Conservation (phyloP, 2,113 vertebrate genomes). For the Pygoscelis adeliae region DNA sequence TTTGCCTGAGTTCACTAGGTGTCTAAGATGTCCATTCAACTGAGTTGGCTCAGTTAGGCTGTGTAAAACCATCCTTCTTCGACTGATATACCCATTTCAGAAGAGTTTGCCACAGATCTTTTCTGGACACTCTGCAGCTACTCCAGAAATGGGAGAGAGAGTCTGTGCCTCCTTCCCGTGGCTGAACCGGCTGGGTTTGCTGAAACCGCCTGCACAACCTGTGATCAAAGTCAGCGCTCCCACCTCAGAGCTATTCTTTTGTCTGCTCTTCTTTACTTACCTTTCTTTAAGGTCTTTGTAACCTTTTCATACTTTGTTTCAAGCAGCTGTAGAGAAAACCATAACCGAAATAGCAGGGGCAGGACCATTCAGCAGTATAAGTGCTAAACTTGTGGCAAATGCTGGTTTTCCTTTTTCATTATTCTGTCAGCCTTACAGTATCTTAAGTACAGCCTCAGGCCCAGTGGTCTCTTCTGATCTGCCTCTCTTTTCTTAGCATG, state of each 20-base stretch:
- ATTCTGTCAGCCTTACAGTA: slow-evolving; percentile 5
- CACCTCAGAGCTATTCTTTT: neutral
- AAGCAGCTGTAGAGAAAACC: neutral
- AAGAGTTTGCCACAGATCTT: neutral
- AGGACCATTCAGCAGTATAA: neutral
- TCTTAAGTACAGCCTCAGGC: neutral
- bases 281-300: neutral
- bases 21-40: neutral
- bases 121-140: neutral
- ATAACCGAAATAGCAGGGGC: neutral
- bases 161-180: neutral
- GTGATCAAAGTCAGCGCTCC: accelerated
- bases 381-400: slow-evolving; percentile 4
- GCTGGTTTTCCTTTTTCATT: slow-evolving; percentile 7
- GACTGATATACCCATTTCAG: neutral
- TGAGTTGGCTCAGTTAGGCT: neutral
- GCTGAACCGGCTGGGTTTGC: neutral
- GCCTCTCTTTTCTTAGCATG: neutral
- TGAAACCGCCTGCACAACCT: neutral
- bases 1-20: neutral
- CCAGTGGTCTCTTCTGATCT: neutral
- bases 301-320: neutral
- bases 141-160: neutral
- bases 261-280: neutral
- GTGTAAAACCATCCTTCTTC: neutral